phyloP scores from a whole-genome alignment of 2,113 vertebrate genomes.

The Rafetus swinhoei region DNA sequence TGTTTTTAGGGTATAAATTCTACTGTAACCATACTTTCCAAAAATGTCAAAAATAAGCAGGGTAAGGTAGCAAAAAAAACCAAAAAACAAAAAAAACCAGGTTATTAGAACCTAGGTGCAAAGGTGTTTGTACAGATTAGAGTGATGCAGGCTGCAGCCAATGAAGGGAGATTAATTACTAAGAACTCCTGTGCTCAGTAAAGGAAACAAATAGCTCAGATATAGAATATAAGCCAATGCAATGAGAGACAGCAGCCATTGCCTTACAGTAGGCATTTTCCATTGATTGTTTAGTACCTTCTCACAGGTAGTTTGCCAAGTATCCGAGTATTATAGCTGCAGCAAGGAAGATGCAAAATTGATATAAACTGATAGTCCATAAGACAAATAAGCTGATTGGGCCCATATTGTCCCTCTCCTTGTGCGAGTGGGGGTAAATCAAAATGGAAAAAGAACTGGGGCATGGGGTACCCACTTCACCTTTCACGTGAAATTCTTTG shows the following conservation, averaged over 20 bases:
- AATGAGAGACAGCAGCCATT: background rate
- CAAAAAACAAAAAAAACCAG: background rate
- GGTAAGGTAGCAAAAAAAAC: background rate
- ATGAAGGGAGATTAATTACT: background rate
- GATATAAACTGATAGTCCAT: background rate
- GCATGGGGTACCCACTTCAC: background rate
- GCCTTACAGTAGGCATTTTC: background rate
- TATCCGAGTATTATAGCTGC: background rate
- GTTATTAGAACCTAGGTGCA: background rate
- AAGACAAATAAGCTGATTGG: background rate
- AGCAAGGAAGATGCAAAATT: background rate
- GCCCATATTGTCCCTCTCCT: background rate
- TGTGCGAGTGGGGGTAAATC: background rate
- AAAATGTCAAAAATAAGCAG: conserved; percentile 6
- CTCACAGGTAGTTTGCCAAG: background rate
- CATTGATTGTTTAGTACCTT: background rate
- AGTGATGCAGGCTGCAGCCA: background rate
- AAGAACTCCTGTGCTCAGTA: background rate
- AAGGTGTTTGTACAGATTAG: background rate
- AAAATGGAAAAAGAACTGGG: background rate
- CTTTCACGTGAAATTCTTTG: background rate
- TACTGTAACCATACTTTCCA: rapidly evolving
- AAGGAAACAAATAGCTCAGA: background rate
- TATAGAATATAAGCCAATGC: background rate
- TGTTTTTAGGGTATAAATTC: background rate